Evolutionary conservation across 2,113 vertebrate species (phyloP).

Genomic region (Clupea harengus): DNA sequence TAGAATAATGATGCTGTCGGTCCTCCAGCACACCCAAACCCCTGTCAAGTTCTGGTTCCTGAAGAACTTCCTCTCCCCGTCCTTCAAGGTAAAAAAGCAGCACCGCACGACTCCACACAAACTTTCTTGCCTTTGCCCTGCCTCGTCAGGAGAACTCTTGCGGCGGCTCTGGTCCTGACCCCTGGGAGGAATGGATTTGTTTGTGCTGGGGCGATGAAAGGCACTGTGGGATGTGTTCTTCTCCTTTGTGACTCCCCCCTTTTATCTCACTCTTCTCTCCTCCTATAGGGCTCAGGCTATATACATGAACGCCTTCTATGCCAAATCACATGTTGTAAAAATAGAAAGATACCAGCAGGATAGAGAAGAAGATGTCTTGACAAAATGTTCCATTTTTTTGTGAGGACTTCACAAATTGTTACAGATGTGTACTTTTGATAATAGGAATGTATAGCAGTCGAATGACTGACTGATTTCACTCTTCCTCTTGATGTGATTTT

Average conservation of each 20-base stretch:
- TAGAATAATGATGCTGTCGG: constrained; percentile 99
- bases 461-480: neutral
- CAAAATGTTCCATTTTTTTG: neutral
- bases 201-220: constrained; percentile 28
- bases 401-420: neutral
- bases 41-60: constrained; percentile 99
- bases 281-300: constrained; percentile 10
- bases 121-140: neutral
- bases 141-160: constrained; percentile 22
- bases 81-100: constrained; percentile 82
- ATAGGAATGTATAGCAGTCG: neutral
- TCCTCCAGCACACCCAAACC: constrained; percentile 87
- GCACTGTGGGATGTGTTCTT: constrained; percentile 14
- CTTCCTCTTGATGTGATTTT: neutral
- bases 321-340: constrained; percentile 14
- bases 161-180: constrained; percentile 19
- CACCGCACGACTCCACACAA: constrained; percentile 15
- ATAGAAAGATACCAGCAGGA: constrained; percentile 22
- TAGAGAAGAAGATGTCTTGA: neutral
- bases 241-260: constrained; percentile 18
- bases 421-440: neutral
- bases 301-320: constrained; percentile 6
- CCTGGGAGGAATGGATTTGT: constrained; percentile 23
- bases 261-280: constrained; percentile 15
- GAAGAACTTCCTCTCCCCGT: constrained; percentile 96